Percentiles rank a stretch among this genome's conserved stretches.
Evolutionary conservation across 2,113 vertebrate species (phyloP).

Genomic region (Megaceryle maxima): DNA sequence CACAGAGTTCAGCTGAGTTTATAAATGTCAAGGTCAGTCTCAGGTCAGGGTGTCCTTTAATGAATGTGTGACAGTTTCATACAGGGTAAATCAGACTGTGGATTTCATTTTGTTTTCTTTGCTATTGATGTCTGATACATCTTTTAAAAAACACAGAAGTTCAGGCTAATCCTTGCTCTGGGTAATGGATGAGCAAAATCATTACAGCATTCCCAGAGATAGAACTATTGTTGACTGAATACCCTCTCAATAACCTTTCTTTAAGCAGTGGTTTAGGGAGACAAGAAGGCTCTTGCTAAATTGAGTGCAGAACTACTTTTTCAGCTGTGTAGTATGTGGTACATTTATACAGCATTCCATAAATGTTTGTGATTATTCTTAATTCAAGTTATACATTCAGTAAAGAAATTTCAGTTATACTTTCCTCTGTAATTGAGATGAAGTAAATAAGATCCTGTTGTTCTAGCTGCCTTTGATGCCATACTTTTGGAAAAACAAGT

Average conservation of each 20-base stretch:
- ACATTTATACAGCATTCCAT: not conserved
- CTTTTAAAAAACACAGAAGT: slow-evolving; percentile 1
- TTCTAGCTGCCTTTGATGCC: not conserved
- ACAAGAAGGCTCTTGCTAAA: slow-evolving; percentile 21
- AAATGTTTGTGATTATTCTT: not conserved
- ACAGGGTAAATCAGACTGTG: slow-evolving; percentile 11
- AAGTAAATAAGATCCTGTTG: slow-evolving; percentile 39
- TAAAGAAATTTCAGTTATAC: not conserved
- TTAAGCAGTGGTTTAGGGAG: slow-evolving; percentile 22
- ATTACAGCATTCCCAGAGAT: slow-evolving; percentile 32
- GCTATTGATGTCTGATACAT: slow-evolving; percentile 59
- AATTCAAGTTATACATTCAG: not conserved
- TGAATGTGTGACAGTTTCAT: slow-evolving; percentile 51
- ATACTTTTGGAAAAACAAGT: slow-evolving; percentile 13
- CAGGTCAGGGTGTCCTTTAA: slow-evolving; percentile 60
- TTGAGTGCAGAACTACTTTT: slow-evolving; percentile 19
- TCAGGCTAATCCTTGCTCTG: slow-evolving; percentile 61
- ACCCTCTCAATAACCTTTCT: slow-evolving; percentile 67
- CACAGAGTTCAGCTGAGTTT: slow-evolving; percentile 50
- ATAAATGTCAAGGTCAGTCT: slow-evolving; percentile 67
- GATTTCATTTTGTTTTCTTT: slow-evolving; percentile 48
- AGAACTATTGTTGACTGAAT: slow-evolving; percentile 65
- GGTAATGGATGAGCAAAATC: slow-evolving; percentile 55
- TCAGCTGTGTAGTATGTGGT: not conserved
- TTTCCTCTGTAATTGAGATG: not conserved